Evolutionary conservation across 2,888 invertebrate species (phyloP).

Genomic region (Nemotelus pantherinus): DNA sequence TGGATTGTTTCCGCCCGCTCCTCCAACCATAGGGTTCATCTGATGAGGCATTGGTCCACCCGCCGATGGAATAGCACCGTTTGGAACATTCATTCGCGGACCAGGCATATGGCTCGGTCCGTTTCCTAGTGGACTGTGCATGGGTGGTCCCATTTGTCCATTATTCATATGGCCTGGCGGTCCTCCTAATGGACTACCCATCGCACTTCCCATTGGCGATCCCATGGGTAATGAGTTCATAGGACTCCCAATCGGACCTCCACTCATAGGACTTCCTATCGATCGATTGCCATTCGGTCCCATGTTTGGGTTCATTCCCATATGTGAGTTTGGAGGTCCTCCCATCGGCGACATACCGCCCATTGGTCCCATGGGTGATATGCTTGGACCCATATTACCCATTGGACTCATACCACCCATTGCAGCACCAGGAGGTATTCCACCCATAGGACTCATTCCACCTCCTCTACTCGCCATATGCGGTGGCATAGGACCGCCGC

Average conservation of each 20-base stretch:
- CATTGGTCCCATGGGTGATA: slow-evolving; percentile 76
- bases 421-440: slow-evolving; percentile 68
- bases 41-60: slow-evolving; percentile 65
- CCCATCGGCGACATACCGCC: slow-evolving; percentile 77
- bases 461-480: slow-evolving; percentile 62
- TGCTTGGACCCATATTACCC: slow-evolving; percentile 66
- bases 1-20: slow-evolving; percentile 65
- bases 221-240: slow-evolving; percentile 79
- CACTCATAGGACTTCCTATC: slow-evolving; percentile 78
- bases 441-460: slow-evolving; percentile 63
- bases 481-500: slow-evolving; percentile 49
- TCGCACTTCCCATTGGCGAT: slow-evolving; percentile 76
- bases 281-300: slow-evolving; percentile 68
- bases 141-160: slow-evolving; percentile 79
- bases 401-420: slow-evolving; percentile 67
- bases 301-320: slow-evolving; percentile 73
- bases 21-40: slow-evolving; percentile 68
- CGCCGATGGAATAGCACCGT: slow-evolving; percentile 69
- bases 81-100: slow-evolving; percentile 65
- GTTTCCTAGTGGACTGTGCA: slow-evolving; percentile 77
- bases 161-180: slow-evolving; percentile 69
- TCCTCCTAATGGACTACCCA: slow-evolving; percentile 74
- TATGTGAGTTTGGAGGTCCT: slow-evolving; percentile 69
- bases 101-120: slow-evolving; percentile 67
- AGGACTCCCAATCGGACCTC: slow-evolving; percentile 68